phyloP scores from a whole-genome alignment of 2,888 invertebrate genomes.

The Cryptocephalus primarius region DNA sequence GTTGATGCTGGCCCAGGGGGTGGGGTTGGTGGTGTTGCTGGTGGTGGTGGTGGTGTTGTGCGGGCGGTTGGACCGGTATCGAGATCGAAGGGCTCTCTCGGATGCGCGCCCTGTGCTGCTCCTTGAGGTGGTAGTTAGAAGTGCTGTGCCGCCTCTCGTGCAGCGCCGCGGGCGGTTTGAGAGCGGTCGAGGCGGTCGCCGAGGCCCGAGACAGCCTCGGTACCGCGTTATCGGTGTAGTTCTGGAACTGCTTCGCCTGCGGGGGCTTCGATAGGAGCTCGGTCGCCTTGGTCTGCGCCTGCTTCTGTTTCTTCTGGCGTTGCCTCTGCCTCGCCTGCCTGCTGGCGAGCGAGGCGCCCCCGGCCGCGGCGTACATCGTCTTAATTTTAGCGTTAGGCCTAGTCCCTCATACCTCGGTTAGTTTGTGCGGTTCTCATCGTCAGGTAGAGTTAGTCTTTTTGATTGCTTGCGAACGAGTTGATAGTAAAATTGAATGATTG shows the following conservation, averaged over 20 bases:
- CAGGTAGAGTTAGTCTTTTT: background rate
- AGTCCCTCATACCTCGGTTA: background rate
- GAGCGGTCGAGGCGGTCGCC: constrained; percentile 23
- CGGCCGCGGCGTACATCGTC: constrained; percentile 79
- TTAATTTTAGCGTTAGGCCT: constrained; percentile 14
- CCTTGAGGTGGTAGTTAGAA: constrained; percentile 29
- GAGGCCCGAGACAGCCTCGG: constrained; percentile 44
- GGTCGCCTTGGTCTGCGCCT: constrained; percentile 43
- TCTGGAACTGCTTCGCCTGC: constrained; percentile 45
- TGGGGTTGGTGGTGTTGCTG: constrained; percentile 43
- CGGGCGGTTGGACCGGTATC: constrained; percentile 33
- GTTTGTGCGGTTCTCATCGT: background rate
- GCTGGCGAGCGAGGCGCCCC: constrained; percentile 78
- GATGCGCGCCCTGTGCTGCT: constrained; percentile 28
- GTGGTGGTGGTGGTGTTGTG: constrained; percentile 26
- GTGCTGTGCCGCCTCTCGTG: constrained; percentile 34
- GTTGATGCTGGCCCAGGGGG: constrained; percentile 27
- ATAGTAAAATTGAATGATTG: constrained; percentile 4
- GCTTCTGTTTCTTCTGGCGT: constrained; percentile 39
- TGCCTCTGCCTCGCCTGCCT: constrained; percentile 58
- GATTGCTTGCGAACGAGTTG: constrained; percentile 1
- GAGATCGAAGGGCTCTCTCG: constrained; percentile 39
- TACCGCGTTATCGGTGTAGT: constrained; percentile 41
- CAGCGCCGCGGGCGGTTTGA: constrained; percentile 30
- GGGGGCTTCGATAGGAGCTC: constrained; percentile 26